phyloP scores from a whole-genome alignment of 1,140 invertebrate genomes.

The Holcopasites calliopsidis region DNA sequence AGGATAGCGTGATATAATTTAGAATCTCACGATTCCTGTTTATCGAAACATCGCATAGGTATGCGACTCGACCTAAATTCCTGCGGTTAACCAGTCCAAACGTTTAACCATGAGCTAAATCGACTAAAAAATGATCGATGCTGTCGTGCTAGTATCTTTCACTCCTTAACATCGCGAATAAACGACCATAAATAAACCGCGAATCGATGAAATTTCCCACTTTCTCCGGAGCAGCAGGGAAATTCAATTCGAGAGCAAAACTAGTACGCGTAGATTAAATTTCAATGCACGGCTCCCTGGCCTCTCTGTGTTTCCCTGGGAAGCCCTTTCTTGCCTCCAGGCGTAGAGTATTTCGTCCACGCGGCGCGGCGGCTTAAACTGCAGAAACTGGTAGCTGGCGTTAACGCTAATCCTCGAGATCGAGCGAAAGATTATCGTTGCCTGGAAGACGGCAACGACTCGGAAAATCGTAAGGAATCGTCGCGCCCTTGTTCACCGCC shows the following conservation, averaged over 20 bases:
- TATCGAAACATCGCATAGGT: no score
- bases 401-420: conserved; percentile 62
- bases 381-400: conserved; percentile 32
- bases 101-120: conserved; percentile 8
- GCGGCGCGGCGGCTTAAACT: conserved; percentile 11
- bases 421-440: conserved; percentile 66
- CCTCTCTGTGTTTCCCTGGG: background rate
- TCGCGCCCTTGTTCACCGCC: conserved; percentile 53
- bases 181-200: no score
- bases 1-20: background rate
- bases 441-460: conserved; percentile 57
- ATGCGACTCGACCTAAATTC: conserved; percentile 26
- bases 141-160: background rate
- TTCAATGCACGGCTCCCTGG: conserved; percentile 1
- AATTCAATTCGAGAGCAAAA: conserved; percentile 32
- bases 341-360: conserved; percentile 22
- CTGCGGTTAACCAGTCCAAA: conserved; percentile 29
- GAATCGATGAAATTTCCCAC: conserved; percentile 10
- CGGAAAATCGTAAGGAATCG: conserved; percentile 61
- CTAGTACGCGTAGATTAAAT: conserved; percentile 18
- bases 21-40: background rate
- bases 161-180: no score
- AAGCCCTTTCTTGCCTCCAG: background rate
- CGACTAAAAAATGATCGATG: background rate
- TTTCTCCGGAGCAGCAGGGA: background rate